Evolutionary conservation across 2,797 vertebrate species (phyloP).

Genomic region (Nyctalus aviator): DNA sequence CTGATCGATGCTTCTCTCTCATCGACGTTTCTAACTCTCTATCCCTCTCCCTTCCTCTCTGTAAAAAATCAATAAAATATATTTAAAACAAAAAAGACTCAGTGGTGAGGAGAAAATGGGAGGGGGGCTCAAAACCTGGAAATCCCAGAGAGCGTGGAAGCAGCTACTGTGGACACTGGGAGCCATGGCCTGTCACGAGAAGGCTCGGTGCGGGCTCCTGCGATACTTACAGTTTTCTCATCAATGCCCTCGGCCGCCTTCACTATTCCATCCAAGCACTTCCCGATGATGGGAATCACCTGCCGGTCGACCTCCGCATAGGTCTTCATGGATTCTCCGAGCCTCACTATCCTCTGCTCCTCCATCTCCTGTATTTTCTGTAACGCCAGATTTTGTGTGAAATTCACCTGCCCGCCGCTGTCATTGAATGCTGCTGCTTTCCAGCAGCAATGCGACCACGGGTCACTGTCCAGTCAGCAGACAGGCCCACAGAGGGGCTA

Average conservation of each 20-base stretch:
- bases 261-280: slow-evolving; percentile 95
- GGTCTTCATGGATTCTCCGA: slow-evolving; percentile 93
- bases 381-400: slow-evolving; percentile 53
- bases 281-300: slow-evolving; percentile 93
- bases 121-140: background rate
- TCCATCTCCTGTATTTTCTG: slow-evolving; percentile 99
- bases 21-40: too few relatives aligned
- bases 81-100: too few relatives aligned
- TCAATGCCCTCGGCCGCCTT: slow-evolving; percentile 94
- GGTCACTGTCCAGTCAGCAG: background rate
- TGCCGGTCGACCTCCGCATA: slow-evolving; percentile 94
- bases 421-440: background rate
- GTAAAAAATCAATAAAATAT: too few relatives aligned
- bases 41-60: too few relatives aligned
- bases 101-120: background rate
- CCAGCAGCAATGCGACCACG: background rate
- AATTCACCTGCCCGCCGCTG: background rate
- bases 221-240: slow-evolving; percentile 92
- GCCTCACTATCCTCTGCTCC: slow-evolving; percentile 92
- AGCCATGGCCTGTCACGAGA: accelerated
- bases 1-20: too few relatives aligned
- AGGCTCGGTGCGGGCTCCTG: background rate
- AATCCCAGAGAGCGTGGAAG: background rate
- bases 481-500: background rate
- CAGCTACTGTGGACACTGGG: accelerated